phyloP scores from a whole-genome alignment of 2,888 invertebrate species.

The Acrobasis suavella region DNA sequence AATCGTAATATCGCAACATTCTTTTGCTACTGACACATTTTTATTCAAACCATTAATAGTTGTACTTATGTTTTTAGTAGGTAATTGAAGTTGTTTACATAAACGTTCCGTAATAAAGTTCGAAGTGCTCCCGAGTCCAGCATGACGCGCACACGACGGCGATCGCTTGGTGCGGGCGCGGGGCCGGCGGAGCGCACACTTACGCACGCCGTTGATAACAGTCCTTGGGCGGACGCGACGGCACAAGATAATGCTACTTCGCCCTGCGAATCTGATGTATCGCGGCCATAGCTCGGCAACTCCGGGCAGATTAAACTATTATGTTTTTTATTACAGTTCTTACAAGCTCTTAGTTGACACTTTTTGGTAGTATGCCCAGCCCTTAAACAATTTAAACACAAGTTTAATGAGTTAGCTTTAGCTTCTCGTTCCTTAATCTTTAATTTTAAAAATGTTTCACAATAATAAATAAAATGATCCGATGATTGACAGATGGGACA shows the following conservation, averaged over 20 bases:
- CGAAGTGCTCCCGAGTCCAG: slow-evolving; percentile 8
- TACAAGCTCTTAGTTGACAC: neutral
- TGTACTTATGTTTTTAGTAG: neutral
- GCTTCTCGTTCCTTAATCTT: neutral
- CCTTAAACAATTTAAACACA: slow-evolving; percentile 6
- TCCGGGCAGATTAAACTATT: neutral
- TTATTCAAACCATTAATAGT: neutral
- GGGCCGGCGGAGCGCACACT: neutral
- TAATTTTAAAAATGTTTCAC: neutral
- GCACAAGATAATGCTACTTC: neutral
- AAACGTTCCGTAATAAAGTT: slow-evolving; percentile 11
- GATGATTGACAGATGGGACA: neutral
- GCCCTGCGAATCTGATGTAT: neutral
- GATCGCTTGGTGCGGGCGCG: neutral
- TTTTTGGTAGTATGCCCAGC: neutral
- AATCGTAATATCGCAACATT: neutral
- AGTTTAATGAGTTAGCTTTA: neutral
- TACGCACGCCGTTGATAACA: slow-evolving; percentile 2
- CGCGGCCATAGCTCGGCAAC: neutral
- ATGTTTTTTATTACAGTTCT: neutral
- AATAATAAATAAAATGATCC: too few species aligned
- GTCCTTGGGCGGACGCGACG: neutral
- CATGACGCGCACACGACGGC: neutral
- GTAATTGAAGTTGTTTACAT: neutral
- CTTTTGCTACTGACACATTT: neutral